phyloP scores from a whole-genome alignment of 2,888 invertebrate genomes.

The Mamestra brassicae region DNA sequence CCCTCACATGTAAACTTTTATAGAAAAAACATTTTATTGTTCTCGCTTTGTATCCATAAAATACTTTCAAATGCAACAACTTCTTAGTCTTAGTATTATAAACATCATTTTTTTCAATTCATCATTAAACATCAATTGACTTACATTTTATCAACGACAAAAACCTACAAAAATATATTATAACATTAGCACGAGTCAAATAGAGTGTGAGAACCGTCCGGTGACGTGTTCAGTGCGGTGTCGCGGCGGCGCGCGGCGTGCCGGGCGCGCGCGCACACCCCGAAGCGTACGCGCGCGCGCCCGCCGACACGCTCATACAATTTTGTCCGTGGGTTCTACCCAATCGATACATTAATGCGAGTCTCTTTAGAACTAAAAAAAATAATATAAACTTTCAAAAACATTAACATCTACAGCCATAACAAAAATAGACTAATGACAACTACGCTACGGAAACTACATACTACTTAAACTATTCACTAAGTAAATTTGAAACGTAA shows the following conservation, averaged over 20 bases:
- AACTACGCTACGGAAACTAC: slow-evolving; percentile 89
- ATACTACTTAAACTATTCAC: slow-evolving; percentile 88
- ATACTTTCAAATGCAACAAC: slow-evolving; percentile 91
- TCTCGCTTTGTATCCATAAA: slow-evolving; percentile 90
- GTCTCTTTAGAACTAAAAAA: slow-evolving; percentile 85
- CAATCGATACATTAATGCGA: slow-evolving; percentile 80
- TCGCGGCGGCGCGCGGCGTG: slow-evolving; percentile 62
- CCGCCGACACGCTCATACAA: slow-evolving; percentile 61
- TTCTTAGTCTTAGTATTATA: slow-evolving; percentile 89
- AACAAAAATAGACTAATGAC: slow-evolving; percentile 90
- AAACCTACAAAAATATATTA: slow-evolving; percentile 90
- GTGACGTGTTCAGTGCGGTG: slow-evolving; percentile 68
- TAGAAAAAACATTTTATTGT: slow-evolving; percentile 90
- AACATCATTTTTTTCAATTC: slow-evolving; percentile 89
- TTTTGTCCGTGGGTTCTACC: slow-evolving; percentile 78
- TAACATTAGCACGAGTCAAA: slow-evolving; percentile 89
- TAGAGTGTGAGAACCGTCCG: slow-evolving; percentile 80
- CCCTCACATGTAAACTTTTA: slow-evolving; percentile 89
- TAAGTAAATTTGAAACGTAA: slow-evolving; percentile 88
- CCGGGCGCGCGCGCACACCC: slow-evolving; percentile 18
- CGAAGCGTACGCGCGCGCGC: slow-evolving; percentile 32
- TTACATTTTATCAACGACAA: slow-evolving; percentile 89
- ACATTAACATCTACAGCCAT: slow-evolving; percentile 90
- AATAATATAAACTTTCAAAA: slow-evolving; percentile 89
- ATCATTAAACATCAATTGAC: slow-evolving; percentile 90